Evolutionary conservation across 2,113 vertebrate species (phyloP).

Genomic region (Callochromis pleurospilus): DNA sequence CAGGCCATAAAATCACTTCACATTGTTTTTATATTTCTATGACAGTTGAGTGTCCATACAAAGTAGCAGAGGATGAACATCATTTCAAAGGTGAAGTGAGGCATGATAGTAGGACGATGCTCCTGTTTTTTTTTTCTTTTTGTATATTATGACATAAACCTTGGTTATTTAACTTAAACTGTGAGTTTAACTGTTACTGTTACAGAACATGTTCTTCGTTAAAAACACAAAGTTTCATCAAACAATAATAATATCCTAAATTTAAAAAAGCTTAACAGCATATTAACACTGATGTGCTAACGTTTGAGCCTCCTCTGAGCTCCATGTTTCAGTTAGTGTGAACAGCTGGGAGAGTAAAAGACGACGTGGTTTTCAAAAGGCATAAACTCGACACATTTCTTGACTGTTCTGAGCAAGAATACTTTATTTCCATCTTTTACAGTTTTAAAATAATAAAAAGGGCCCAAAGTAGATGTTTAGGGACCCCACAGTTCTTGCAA

Average conservation of each 20-base stretch:
- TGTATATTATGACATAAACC: not conserved
- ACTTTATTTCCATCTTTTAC: not conserved
- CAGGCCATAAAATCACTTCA: not conserved
- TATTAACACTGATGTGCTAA: not conserved
- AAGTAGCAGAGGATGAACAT: not conserved
- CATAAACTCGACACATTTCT: not conserved
- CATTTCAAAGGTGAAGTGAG: not conserved
- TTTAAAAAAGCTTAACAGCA: not conserved
- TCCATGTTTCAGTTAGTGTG: not conserved
- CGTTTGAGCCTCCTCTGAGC: not conserved
- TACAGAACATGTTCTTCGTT: not conserved
- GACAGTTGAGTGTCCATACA: not conserved
- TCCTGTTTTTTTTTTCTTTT: fast-evolving
- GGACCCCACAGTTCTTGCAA: not conserved
- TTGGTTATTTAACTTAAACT: not conserved
- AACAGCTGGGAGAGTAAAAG: not conserved
- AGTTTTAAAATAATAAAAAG: not conserved
- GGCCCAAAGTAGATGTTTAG: fast-evolving
- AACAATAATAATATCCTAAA: fast-evolving
- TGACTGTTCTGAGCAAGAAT: not conserved
- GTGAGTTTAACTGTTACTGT: not conserved
- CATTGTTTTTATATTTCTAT: not conserved
- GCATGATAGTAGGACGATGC: not conserved
- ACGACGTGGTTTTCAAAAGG: not conserved
- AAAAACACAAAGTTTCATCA: not conserved